phyloP scores from a whole-genome alignment of 2,888 invertebrate species.

The Gisinianus flammeolus region DNA sequence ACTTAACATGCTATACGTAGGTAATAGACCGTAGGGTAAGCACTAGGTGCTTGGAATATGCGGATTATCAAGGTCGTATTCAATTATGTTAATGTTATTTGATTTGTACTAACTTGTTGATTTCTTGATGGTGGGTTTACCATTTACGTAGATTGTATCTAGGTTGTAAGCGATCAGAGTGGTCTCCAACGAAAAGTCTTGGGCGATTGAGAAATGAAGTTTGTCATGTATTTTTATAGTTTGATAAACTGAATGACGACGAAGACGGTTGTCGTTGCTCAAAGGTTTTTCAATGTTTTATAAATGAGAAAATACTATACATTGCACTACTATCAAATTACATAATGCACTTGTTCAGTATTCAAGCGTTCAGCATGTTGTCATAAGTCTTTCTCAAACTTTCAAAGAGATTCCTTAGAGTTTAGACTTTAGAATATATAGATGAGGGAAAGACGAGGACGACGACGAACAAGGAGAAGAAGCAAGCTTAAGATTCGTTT shows the following conservation, averaged over 20 bases:
- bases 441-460: neutral
- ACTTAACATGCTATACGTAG: too few species aligned
- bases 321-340: neutral
- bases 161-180: too few species aligned
- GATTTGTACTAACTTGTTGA: too few species aligned
- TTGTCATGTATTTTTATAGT: too few species aligned
- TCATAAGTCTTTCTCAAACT: neutral
- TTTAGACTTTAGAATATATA: neutral
- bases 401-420: neutral
- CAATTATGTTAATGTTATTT: neutral
- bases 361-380: neutral
- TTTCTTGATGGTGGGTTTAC: too few species aligned
- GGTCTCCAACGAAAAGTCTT: too few species aligned
- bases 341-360: neutral
- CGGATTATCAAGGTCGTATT: neutral
- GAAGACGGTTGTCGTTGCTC: neutral
- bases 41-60: neutral
- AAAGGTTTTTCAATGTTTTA: neutral
- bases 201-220: too few species aligned
- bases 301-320: neutral
- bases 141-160: too few species aligned
- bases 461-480: neutral
- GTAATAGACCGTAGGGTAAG: too few species aligned
- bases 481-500: neutral
- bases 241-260: too few species aligned